A percentile compares a stretch with the other conserved stretches of the same genome.
Conservation (phyloP, 2,113 vertebrate genomes). For the Prochilodus magdalenae region DNA sequence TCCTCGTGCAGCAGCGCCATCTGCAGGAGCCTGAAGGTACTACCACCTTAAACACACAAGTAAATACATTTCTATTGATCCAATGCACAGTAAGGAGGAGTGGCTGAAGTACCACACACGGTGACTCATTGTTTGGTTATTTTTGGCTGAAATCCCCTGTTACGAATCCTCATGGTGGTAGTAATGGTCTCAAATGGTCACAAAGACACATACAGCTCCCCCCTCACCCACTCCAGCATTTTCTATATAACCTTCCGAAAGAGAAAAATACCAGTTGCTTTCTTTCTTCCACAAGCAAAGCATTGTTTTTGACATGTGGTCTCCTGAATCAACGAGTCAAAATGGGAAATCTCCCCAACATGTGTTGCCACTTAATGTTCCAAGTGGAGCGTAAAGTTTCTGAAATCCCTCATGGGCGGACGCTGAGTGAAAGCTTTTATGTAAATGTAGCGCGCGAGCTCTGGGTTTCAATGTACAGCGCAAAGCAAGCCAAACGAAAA, state of each 20-base stretch:
- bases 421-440: not conserved
- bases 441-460: not conserved
- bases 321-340: not conserved
- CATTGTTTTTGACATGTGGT: not conserved
- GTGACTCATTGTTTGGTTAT: no score
- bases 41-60: no score
- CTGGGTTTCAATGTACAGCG: not conserved
- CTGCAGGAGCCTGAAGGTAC: no score
- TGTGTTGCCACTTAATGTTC: slow-evolving; percentile 8
- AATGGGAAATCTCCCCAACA: not conserved
- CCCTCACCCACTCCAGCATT: not conserved
- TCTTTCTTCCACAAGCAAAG: not conserved
- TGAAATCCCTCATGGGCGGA: not conserved
- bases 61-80: no score
- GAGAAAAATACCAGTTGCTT: not conserved
- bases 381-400: not conserved
- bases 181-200: not conserved
- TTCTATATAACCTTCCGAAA: not conserved
- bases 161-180: not conserved
- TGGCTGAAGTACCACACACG: no score
- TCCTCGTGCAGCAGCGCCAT: no score
- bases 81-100: no score
- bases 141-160: not conserved
- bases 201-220: not conserved
- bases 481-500: not conserved